Conservation (phyloP, 2,113 vertebrate species). For the Bos indicus region DNA sequence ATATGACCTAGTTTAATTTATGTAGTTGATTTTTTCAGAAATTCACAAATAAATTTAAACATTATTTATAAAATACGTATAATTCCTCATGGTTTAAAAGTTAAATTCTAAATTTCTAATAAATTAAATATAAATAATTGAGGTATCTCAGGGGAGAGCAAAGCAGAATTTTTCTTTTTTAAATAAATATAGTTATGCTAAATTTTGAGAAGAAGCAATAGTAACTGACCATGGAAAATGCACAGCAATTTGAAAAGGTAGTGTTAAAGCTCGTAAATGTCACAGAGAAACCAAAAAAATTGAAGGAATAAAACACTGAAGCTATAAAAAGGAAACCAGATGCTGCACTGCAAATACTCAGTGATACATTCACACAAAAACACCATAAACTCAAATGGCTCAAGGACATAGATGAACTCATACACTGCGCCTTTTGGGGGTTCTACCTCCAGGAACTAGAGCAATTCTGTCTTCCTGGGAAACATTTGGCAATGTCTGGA, state of each 20-base stretch:
- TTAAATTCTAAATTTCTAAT: background rate
- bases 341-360: background rate
- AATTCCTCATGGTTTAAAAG: background rate
- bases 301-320: background rate
- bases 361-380: background rate
- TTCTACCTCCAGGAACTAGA: background rate
- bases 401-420: background rate
- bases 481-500: background rate
- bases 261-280: background rate
- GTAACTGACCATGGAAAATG: background rate
- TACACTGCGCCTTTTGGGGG: background rate
- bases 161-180: background rate
- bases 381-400: background rate
- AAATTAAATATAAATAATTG: conserved; percentile 15
- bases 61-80: background rate
- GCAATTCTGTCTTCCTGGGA: background rate
- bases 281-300: background rate
- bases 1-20: background rate
- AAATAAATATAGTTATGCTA: background rate
- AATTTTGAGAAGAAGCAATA: background rate
- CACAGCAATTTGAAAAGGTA: background rate
- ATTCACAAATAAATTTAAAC: background rate
- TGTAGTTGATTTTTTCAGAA: background rate
- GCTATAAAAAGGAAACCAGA: background rate
- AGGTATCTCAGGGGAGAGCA: background rate